Evolutionary conservation across 2,888 invertebrate genomes (phyloP), one percentile per base, ranked within the genome.

Genomic region (Tenthredo notha): DNA sequence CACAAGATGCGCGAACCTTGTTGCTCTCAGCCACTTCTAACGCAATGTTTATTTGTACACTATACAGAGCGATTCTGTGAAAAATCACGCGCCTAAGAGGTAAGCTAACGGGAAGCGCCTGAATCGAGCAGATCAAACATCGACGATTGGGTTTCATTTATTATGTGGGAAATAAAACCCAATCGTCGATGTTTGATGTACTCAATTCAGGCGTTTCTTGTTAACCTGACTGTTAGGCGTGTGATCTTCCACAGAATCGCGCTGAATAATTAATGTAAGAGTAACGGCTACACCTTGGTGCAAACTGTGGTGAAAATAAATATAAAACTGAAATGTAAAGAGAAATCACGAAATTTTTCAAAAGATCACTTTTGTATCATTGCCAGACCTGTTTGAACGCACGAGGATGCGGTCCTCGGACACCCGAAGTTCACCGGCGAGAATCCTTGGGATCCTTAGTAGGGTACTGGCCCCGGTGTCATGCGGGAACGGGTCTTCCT

Each of bases 371-470:
- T n/a, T 25, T 33, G 50, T 86, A 47, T 77, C 12, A 29, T 54
- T 29, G 29, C 29, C 74, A 92, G 92, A 89, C 90, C 72, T 92
- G 92, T 86, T 91, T 91, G 86, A 89, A 87, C 84, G 89, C 92
- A 1, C 91, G 92, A 72, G 89, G 89, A 12, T 91, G 91, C 18
- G 91, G 91, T 37, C 88, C 91, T 0, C 91, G 92, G 29, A 93
- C 93, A 15, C 93, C 93, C 18, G 93, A 93, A 85, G 91, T 89
- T 3, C 89, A 92, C 67, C 91, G 92, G 3, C 92, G 92, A 7
- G 93, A 93, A 83, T 92, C 93, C 0, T 85, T 93, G 77, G 91
- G 91, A 4, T 92, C 92, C 5, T 90, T 91, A 0, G 91, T 90
- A 4, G 91, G 91, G 54, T 90, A 91, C 40, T 91, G 92, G 92